A percentile compares a stretch with the other conserved stretches of the same genome.
These are phyloP conservation scores for Drosophila formosana DNA, from an alignment of 2,888 invertebrate genomes.

Conservation along the genomic window DNA sequence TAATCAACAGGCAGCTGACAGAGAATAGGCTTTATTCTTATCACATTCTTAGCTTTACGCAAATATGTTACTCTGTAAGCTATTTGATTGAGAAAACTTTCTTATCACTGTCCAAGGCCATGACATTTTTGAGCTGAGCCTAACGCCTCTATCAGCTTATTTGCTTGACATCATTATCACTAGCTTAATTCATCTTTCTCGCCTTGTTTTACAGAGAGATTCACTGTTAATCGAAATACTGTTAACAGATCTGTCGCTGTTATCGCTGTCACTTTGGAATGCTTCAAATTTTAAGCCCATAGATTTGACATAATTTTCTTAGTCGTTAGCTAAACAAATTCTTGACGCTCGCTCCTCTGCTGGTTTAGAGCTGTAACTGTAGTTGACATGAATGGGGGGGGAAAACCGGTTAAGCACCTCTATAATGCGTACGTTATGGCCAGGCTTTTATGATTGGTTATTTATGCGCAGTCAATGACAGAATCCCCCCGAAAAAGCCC, in stretches of 20 bases:
- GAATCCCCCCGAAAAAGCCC: constrained; percentile 52
- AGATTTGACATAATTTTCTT: constrained; percentile 46
- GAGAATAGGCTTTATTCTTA: neutral
- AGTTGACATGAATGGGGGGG: constrained; percentile 57
- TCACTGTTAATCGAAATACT: neutral
- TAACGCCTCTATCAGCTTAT: neutral
- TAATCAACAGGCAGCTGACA: neutral
- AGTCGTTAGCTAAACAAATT: constrained; percentile 27
- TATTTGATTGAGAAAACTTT: neutral
- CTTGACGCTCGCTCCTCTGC: constrained; percentile 28
- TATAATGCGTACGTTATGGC: constrained; percentile 35
- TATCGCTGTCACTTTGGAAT: constrained; percentile 7
- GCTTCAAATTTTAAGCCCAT: constrained; percentile 6
- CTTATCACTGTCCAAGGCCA: neutral
- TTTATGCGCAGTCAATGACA: constrained; percentile 65
- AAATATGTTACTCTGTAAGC: neutral
- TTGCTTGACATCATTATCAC: neutral
- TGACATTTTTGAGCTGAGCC: neutral
- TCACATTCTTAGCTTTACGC: neutral
- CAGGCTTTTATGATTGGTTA: constrained; percentile 52
- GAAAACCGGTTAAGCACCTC: constrained; percentile 66
- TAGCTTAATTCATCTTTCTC: neutral
- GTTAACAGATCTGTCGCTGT: neutral
- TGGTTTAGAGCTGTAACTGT: constrained; percentile 61
- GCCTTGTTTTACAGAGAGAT: neutral